Evolutionary conservation across 2,113 vertebrate genomes (phyloP).

Genomic region (Ictalurus furcatus): DNA sequence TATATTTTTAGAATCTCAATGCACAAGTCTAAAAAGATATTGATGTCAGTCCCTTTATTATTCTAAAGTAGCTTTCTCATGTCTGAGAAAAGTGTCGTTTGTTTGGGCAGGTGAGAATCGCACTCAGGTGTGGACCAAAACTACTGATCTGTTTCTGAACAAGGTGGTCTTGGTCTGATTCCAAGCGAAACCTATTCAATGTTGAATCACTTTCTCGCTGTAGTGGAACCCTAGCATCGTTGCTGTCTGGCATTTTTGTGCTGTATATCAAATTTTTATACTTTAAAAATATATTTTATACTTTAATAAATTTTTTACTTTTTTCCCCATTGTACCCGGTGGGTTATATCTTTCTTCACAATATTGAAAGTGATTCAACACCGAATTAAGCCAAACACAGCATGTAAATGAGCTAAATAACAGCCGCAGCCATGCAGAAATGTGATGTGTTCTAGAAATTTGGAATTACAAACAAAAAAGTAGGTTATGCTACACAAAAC

Average conservation of each 20-base stretch:
- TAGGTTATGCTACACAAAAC: background rate
- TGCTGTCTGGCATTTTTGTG: too few relatives aligned
- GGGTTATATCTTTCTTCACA: too few relatives aligned
- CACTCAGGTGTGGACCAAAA: background rate
- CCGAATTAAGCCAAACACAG: background rate
- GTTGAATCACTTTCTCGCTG: too few relatives aligned
- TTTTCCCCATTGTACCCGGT: too few relatives aligned
- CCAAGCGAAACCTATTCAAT: background rate
- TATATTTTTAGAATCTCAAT: conserved; percentile 7
- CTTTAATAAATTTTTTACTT: too few relatives aligned
- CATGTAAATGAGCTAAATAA: background rate
- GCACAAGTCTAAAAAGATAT: background rate
- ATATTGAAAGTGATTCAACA: background rate
- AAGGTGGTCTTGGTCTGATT: background rate
- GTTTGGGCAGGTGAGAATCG: background rate
- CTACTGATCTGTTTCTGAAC: background rate
- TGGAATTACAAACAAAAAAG: background rate
- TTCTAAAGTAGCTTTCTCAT: background rate
- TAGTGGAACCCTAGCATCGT: background rate
- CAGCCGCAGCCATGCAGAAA: background rate
- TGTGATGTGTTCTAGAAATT: background rate
- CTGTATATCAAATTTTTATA: too few relatives aligned
- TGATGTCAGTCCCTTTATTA: background rate
- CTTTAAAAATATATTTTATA: too few relatives aligned
- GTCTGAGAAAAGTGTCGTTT: background rate